A percentile compares a stretch with the other conserved stretches of the same genome.
phyloP scores from a whole-genome alignment of 2,113 vertebrate genomes.

The Gobius niger region DNA sequence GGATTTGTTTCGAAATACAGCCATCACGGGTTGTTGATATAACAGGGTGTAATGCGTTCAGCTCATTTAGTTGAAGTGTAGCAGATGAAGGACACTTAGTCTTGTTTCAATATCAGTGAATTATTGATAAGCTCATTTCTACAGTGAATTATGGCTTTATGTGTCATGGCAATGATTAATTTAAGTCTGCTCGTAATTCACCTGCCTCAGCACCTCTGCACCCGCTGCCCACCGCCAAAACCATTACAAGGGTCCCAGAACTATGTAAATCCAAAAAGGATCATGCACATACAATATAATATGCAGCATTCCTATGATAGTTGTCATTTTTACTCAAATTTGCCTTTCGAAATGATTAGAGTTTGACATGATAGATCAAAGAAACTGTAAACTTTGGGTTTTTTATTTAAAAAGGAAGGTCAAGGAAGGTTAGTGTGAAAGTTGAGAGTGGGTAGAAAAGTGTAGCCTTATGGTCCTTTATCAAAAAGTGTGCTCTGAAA shows the following conservation, averaged over 20 bases:
- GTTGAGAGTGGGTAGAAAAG: background rate
- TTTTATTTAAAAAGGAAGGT: no score
- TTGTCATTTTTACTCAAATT: no score
- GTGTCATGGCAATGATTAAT: constrained; percentile 69
- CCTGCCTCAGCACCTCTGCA: constrained; percentile 49
- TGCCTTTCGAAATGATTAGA: no score
- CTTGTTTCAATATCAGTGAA: constrained; percentile 70
- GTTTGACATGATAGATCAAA: no score
- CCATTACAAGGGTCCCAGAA: constrained; percentile 7
- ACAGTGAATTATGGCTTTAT: constrained; percentile 65
- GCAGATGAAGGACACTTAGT: constrained; percentile 68
- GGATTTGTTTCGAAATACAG: background rate
- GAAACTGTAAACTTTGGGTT: no score
- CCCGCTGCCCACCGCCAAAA: constrained; percentile 33
- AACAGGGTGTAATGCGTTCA: constrained; percentile 43
- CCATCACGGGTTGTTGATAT: constrained; percentile 11
- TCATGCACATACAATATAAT: no score
- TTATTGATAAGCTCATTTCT: constrained; percentile 76
- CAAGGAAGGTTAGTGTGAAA: background rate
- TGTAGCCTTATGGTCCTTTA: background rate
- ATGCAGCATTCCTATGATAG: no score
- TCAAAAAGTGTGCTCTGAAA: background rate
- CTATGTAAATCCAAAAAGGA: background rate
- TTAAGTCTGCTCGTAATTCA: constrained; percentile 51
- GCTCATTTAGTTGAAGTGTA: constrained; percentile 44